Base-by-base conservation (phyloP, 1,140 invertebrate genomes). In the Temnothorax curvispinosus region DNA sequence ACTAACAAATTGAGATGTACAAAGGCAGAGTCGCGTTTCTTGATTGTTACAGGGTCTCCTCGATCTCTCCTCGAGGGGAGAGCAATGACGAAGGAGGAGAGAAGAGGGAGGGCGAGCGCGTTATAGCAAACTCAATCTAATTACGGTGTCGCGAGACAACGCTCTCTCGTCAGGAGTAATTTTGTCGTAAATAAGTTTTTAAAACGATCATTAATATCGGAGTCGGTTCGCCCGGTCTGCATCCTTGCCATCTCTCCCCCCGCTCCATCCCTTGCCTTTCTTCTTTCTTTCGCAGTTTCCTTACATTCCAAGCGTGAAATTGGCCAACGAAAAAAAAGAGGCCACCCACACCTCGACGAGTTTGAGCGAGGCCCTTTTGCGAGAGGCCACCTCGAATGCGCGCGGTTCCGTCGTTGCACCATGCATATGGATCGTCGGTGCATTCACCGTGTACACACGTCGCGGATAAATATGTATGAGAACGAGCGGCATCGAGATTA, bases 381-480 rank as follows among this genome's bases (percentile, higher is more conserved):
- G 88, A 35, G 64, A 69, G 60, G 88, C 85, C 89, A 85, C 89
- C 80, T 87, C 90, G 89, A 90, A 87, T 84, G 74, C 77, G 84
- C 82, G 87, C 87, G 82, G 86, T 90, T 87, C 87, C 89, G 62
- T 90, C 89, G 86, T 90, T 85, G 77, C 72, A 69, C 50, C 84
- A 92, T 92, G 91, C 91, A 91, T 91, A 92, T 92, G 91, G 88
- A 92, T 92, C 89, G 90, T 64, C 88, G 76, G 86, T 89, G 86
- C 81, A 90, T 90, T 88, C 87, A 86, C 69, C 89, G 89, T 88
- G 90, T 91, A 92, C 88, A 92, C 89, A 89, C 87, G 87, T 89
- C 86, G 58, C 44, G 84, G 75, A 92, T 92, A 92, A 91, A 92
- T 92, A 92, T 92, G 91, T 92, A 92, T 92, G 91, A 92, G 91